phyloP scores from a whole-genome alignment of 2,797 vertebrate genomes.

The Falco novaeseelandiae region DNA sequence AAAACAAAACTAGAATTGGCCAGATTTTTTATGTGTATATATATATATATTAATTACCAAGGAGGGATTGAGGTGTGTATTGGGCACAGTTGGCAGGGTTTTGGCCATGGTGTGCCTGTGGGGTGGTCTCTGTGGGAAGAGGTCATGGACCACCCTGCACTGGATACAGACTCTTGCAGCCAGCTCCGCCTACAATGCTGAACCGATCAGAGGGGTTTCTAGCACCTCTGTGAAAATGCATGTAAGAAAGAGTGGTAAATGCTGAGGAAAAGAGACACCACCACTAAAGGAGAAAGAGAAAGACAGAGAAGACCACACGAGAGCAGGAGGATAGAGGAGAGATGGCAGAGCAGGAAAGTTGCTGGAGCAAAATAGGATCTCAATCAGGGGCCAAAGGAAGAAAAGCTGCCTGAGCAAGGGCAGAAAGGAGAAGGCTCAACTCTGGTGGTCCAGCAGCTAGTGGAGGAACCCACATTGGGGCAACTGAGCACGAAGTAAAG shows the following conservation, averaged over 20 bases:
- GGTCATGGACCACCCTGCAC: background rate
- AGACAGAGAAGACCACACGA: background rate
- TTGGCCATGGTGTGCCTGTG: background rate
- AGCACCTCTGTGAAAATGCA: background rate
- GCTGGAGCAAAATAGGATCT: background rate
- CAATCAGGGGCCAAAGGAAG: background rate
- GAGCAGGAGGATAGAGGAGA: background rate
- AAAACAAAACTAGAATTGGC: background rate
- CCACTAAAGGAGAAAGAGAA: background rate
- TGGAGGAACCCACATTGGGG: background rate
- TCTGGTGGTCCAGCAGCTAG: rapidly evolving
- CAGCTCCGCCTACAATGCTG: background rate
- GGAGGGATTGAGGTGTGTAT: background rate
- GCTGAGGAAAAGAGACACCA: background rate
- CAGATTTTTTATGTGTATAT: background rate
- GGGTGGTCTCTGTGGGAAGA: background rate
- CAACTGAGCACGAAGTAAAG: background rate
- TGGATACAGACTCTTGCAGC: background rate
- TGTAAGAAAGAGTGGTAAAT: background rate
- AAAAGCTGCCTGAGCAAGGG: background rate
- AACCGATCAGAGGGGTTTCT: rapidly evolving
- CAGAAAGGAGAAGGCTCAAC: background rate
- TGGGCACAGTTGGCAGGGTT: background rate
- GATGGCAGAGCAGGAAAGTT: background rate
- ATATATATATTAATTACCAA: background rate